A percentile compares a stretch with the other conserved stretches of the same genome.
These are phyloP conservation scores for Campoletis raptor DNA, from an alignment of 2,888 invertebrate species.

Conservation along the genomic window DNA sequence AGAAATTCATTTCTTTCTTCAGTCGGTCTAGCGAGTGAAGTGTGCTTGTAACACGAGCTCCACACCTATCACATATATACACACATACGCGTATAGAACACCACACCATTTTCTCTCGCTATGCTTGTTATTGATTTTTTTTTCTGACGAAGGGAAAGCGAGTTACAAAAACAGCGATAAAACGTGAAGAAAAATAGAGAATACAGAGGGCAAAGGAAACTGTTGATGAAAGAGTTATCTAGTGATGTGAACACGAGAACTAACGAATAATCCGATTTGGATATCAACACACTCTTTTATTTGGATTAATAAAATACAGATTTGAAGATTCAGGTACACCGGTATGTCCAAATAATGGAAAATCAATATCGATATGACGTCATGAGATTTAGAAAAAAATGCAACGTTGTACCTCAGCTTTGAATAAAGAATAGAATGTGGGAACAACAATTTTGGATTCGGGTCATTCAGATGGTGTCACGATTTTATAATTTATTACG, in stretches of 20 bases:
- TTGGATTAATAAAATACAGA: background rate
- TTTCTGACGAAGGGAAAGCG: conserved; percentile 74
- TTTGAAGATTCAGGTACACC: background rate
- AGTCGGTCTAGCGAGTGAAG: conserved; percentile 43
- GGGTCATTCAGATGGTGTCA: background rate
- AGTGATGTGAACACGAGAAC: background rate
- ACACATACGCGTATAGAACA: conserved; percentile 10
- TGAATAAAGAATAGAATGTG: background rate
- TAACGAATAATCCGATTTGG: background rate
- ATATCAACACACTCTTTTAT: background rate
- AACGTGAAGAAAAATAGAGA: conserved; percentile 39
- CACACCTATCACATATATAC: conserved; percentile 28
- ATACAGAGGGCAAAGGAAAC: conserved; percentile 21
- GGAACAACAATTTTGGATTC: background rate
- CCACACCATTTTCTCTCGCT: conserved; percentile 70
- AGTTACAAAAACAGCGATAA: conserved; percentile 51
- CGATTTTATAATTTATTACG: too few species aligned
- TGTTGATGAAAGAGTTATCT: background rate
- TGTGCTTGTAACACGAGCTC: conserved; percentile 56
- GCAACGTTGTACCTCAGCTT: background rate
- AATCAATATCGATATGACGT: background rate
- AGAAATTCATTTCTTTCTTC: conserved; percentile 12
- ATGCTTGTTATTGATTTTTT: conserved; percentile 84
- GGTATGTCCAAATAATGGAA: background rate
- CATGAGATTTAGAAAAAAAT: background rate